phyloP scores from a whole-genome alignment of 2,113 vertebrate genomes.

The Thomomys bottae region DNA sequence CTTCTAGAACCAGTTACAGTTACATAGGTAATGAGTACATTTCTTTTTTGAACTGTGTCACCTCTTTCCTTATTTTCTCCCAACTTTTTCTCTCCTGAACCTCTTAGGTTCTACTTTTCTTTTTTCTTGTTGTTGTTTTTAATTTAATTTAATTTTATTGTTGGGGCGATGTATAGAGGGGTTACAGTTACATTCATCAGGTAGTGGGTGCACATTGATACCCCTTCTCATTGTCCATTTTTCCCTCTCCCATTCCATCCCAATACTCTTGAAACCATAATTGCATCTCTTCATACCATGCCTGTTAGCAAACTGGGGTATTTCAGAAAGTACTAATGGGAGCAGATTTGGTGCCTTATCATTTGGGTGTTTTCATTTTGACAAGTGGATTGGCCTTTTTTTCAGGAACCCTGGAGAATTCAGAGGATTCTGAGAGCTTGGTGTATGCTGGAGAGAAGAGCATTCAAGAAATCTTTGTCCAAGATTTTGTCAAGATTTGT shows the following conservation, averaged over 20 bases:
- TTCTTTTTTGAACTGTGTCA: too few species aligned
- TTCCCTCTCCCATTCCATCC: too few species aligned
- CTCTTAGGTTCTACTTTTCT: too few species aligned
- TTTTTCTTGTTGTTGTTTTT: too few species aligned
- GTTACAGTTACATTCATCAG: too few species aligned
- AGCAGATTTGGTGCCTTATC: conserved; percentile 27
- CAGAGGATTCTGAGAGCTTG: conserved; percentile 31
- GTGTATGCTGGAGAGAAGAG: conserved; percentile 27
- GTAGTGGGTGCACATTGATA: too few species aligned
- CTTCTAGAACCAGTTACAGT: not conserved
- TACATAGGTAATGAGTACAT: too few species aligned
- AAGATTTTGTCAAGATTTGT: conserved; percentile 25
- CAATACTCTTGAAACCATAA: not conserved
- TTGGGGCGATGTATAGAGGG: too few species aligned
- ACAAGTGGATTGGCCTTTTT: conserved; percentile 31
- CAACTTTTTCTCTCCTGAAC: conserved; percentile 1
- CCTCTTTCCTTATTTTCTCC: too few species aligned
- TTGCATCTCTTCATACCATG: not conserved
- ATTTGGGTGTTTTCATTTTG: conserved; percentile 1
- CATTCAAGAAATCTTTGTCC: conserved; percentile 37
- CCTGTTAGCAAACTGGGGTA: not conserved
- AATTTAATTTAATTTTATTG: too few species aligned
- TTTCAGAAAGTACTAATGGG: not conserved
- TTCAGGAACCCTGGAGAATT: conserved; percentile 31
- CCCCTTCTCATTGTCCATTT: too few species aligned